These are phyloP conservation scores for Agraylea sexmaculata DNA, from an alignment of 1,140 invertebrate species.

Conservation along the genomic window DNA sequence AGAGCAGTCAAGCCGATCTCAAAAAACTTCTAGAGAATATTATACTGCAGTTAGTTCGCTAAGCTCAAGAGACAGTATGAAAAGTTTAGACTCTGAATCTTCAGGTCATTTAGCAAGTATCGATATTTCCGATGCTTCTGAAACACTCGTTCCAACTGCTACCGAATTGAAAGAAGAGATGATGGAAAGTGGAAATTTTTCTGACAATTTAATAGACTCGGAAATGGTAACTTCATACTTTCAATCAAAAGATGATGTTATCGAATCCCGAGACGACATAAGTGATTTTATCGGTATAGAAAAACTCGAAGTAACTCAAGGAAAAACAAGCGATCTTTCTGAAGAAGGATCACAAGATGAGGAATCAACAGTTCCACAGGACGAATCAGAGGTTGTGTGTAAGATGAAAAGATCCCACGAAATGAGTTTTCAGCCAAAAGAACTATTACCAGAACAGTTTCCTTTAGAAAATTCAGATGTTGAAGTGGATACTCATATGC, in stretches of 20 bases:
- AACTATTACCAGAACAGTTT: slow-evolving; percentile 38
- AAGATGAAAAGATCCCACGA: slow-evolving; percentile 80
- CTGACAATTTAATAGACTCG: slow-evolving; percentile 25
- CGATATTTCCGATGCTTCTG: slow-evolving; percentile 79
- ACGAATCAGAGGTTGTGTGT: slow-evolving; percentile 37
- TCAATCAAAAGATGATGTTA: slow-evolving; percentile 13
- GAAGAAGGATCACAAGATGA: slow-evolving; percentile 38
- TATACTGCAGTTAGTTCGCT: slow-evolving; percentile 71
- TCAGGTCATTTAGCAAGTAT: slow-evolving; percentile 78
- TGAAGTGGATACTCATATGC: slow-evolving; percentile 22
- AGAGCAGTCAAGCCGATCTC: slow-evolving; percentile 57
- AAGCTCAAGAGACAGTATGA: slow-evolving; percentile 79
- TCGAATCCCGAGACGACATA: slow-evolving; percentile 2
- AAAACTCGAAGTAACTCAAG: too few relatives aligned
- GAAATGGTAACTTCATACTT: background rate
- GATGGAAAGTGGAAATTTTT: slow-evolving; percentile 38
- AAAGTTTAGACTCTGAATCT: slow-evolving; percentile 76
- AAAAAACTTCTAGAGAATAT: slow-evolving; percentile 66
- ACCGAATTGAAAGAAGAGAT: slow-evolving; percentile 45
- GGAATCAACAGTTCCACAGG: slow-evolving; percentile 24
- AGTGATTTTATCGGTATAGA: slow-evolving; percentile 1
- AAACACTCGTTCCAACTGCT: slow-evolving; percentile 76
- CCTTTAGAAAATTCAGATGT: slow-evolving; percentile 34
- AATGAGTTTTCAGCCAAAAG: slow-evolving; percentile 75
- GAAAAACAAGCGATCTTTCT: slow-evolving; percentile 33